A percentile compares a stretch with the other conserved stretches of the same genome.
phyloP scores from a whole-genome alignment of 2,888 invertebrate genomes.

The Pedicia rivosa region DNA sequence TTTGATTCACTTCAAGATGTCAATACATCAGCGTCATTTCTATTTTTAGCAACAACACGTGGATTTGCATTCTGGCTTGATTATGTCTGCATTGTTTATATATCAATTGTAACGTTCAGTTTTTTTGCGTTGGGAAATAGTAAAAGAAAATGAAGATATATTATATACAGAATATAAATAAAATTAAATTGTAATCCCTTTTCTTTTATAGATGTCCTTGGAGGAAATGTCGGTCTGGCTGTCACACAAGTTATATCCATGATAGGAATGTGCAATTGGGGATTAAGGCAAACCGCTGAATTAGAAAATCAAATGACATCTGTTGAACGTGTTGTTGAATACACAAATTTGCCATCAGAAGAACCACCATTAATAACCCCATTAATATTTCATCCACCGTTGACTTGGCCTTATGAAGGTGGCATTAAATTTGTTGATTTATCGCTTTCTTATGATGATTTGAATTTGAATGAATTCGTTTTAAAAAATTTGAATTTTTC shows the following conservation, averaged over 20 bases:
- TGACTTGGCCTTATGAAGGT: conserved; percentile 53
- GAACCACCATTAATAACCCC: conserved; percentile 25
- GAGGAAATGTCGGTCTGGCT: conserved; percentile 54
- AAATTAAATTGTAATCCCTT: neutral
- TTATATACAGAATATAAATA: neutral
- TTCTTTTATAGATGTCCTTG: conserved; percentile 14
- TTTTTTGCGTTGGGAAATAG: conserved; percentile 36
- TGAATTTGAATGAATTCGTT: conserved; percentile 54
- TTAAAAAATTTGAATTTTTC: conserved; percentile 52
- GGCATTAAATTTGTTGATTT: conserved; percentile 49
- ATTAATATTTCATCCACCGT: conserved; percentile 30
- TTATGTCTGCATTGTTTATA: conserved; percentile 47
- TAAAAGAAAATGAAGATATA: neutral
- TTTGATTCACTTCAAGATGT: conserved; percentile 40
- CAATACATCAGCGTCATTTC: conserved; percentile 56
- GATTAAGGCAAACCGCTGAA: conserved; percentile 74
- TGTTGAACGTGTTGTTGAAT: conserved; percentile 72
- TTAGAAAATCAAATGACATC: conserved; percentile 68
- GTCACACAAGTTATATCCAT: conserved; percentile 54
- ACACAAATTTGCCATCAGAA: conserved; percentile 51
- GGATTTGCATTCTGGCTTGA: conserved; percentile 64
- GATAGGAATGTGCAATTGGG: conserved; percentile 65
- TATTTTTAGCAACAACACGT: conserved; percentile 48
- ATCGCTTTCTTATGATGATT: conserved; percentile 48
- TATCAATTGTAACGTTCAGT: conserved; percentile 44